Conservation (phyloP, 1,140 invertebrate species). For the Druon quercuslanigerum region DNA sequence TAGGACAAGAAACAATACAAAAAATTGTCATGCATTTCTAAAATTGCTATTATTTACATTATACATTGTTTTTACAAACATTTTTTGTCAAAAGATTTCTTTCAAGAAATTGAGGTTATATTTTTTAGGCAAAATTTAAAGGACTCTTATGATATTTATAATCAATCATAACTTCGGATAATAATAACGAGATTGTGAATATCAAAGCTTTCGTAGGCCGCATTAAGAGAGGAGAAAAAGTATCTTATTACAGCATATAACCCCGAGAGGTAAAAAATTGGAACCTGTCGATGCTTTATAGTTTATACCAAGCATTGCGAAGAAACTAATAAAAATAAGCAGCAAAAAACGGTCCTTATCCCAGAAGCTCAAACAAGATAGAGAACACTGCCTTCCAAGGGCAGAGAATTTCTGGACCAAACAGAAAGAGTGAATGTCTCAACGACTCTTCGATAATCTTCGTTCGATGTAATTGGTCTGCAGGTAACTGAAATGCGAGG, state of each 20-base stretch:
- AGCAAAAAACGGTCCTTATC: conserved; percentile 13
- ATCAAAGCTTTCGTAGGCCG: conserved; percentile 1
- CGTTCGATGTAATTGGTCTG: conserved; percentile 13
- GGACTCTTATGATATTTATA: no score
- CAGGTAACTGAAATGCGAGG: not conserved
- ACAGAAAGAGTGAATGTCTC: not conserved
- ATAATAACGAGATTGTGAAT: conserved; percentile 10
- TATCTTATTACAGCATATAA: conserved; percentile 3
- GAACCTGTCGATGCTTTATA: conserved; percentile 22
- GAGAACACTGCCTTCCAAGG: conserved; percentile 17
- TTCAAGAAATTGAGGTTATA: no score
- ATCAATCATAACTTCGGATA: no score
- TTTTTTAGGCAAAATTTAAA: no score
- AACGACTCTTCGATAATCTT: conserved; percentile 14
- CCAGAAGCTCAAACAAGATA: conserved; percentile 24
- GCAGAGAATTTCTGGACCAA: conserved; percentile 9
- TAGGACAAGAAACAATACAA: no score
- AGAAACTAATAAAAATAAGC: conserved; percentile 24
- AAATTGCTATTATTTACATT: no score
- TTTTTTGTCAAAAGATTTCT: no score
- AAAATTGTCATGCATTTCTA: no score
- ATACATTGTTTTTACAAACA: no score
- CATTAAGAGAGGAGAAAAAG: conserved; percentile 13
- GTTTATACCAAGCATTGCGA: conserved; percentile 1
- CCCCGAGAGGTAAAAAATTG: conserved; percentile 2